Conservation (phyloP, 2,113 vertebrate genomes). For the Zingel zingel region DNA sequence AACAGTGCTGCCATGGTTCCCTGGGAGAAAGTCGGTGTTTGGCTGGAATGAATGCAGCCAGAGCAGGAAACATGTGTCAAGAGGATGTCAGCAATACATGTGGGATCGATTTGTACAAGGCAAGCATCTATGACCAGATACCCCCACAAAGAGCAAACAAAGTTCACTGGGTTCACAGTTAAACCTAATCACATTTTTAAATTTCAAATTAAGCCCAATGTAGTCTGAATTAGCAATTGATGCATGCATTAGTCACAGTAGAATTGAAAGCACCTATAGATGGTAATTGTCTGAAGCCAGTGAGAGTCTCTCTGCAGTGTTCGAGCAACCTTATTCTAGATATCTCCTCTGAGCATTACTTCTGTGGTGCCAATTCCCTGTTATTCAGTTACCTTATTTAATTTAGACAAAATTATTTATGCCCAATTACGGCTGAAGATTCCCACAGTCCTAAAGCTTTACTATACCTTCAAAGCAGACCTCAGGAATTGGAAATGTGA, state of each 20-base stretch:
- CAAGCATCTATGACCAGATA: slow-evolving; percentile 69
- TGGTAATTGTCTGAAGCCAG: neutral
- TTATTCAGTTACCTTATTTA: slow-evolving; percentile 68
- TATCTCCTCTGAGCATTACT: slow-evolving; percentile 30
- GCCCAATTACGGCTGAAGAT: slow-evolving; percentile 35
- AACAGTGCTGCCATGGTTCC: slow-evolving; percentile 90
- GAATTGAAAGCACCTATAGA: slow-evolving; percentile 36
- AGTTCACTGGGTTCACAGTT: slow-evolving; percentile 47
- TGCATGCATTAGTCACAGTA: slow-evolving; percentile 31
- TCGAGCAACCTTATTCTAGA: slow-evolving; percentile 13
- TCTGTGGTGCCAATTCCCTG: slow-evolving; percentile 36
- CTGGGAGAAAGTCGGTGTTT: slow-evolving; percentile 89
- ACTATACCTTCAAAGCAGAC: slow-evolving; percentile 37
- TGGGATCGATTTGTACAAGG: slow-evolving; percentile 87
- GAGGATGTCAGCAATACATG: slow-evolving; percentile 84
- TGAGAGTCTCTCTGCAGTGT: slow-evolving; percentile 1
- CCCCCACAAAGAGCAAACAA: slow-evolving; percentile 27
- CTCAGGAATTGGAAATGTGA: slow-evolving; percentile 24
- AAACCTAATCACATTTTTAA: slow-evolving; percentile 23
- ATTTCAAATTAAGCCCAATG: slow-evolving; percentile 39
- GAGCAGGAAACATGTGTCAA: slow-evolving; percentile 85
- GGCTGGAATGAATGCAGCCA: slow-evolving; percentile 89
- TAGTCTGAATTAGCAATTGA: slow-evolving; percentile 26
- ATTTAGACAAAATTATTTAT: slow-evolving; percentile 55
- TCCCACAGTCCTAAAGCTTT: slow-evolving; percentile 35